These are phyloP conservation scores for Ethmia dodecea DNA, from an alignment of 2,888 invertebrate genomes.

Conservation along the genomic window DNA sequence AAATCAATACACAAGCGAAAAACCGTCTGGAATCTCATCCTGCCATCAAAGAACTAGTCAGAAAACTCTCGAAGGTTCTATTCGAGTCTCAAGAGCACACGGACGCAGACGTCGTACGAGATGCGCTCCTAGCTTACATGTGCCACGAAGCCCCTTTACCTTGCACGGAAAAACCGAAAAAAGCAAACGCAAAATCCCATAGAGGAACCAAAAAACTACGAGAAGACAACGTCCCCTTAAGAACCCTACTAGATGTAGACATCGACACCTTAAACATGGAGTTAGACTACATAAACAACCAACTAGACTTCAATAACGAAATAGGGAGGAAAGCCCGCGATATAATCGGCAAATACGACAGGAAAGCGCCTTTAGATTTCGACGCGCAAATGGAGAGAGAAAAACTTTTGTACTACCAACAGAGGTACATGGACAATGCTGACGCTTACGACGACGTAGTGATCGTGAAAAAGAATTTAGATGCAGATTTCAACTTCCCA, in stretches of 20 bases:
- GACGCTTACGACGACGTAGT: constrained; percentile 69
- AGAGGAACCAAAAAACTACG: constrained; percentile 36
- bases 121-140: constrained; percentile 89
- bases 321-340: constrained; percentile 63
- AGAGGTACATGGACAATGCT: constrained; percentile 60
- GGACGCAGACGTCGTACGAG: constrained; percentile 85
- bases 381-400: constrained; percentile 74
- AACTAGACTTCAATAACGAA: constrained; percentile 63
- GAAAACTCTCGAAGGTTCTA: constrained; percentile 79
- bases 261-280: constrained; percentile 65
- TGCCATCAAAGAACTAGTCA: constrained; percentile 83
- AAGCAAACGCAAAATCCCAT: constrained; percentile 19
- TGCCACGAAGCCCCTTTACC: constrained; percentile 91
- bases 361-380: constrained; percentile 58
- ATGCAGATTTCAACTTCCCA: constrained; percentile 71
- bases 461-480: constrained; percentile 68
- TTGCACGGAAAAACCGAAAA: constrained; percentile 68
- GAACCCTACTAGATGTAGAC: constrained; percentile 54
- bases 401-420: constrained; percentile 66
- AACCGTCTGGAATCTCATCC: constrained; percentile 85
- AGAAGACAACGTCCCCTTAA: constrained; percentile 25
- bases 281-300: constrained; percentile 63
- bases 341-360: constrained; percentile 57
- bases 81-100: constrained; percentile 82
- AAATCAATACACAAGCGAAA: constrained; percentile 77